phyloP scores from a whole-genome alignment of 2,888 invertebrate genomes.

The Rhingia rostrata region DNA sequence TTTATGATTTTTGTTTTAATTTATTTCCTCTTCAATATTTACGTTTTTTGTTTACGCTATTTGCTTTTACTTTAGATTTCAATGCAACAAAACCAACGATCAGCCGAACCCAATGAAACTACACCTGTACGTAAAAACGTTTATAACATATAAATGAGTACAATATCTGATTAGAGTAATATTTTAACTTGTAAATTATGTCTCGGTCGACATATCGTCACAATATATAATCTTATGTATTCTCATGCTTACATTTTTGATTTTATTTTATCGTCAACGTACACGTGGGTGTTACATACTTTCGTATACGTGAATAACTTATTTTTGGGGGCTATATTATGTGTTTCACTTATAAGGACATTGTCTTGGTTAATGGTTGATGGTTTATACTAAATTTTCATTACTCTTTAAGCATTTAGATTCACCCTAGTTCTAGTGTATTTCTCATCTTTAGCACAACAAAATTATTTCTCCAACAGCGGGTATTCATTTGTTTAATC shows the following conservation, averaged over 20 bases:
- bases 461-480: not conserved
- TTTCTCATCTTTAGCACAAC: conserved; percentile 25
- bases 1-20: not conserved
- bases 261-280: conserved; percentile 21
- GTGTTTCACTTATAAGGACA: conserved; percentile 23
- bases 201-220: conserved; percentile 24
- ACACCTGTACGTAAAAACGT: conserved; percentile 83
- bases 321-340: conserved; percentile 8
- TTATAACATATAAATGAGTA: conserved; percentile 72
- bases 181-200: conserved; percentile 29
- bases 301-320: conserved; percentile 32
- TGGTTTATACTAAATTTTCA: conserved; percentile 5
- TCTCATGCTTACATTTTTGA: conserved; percentile 21
- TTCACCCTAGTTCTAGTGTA: conserved; percentile 13
- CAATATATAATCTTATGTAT: conserved; percentile 24
- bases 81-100: conserved; percentile 86
- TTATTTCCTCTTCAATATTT: conserved; percentile 30
- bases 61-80: conserved; percentile 85
- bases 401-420: conserved; percentile 29
- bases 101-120: conserved; percentile 83
- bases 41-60: conserved; percentile 70
- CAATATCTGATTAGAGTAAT: conserved; percentile 32
- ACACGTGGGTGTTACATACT: conserved; percentile 26
- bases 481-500: conserved; percentile 5
- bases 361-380: conserved; percentile 27